Evolutionary conservation across 1,140 invertebrate species (phyloP), one percentile per base, ranked within the genome.

Genomic region (Aporrectodea caliginosa): DNA sequence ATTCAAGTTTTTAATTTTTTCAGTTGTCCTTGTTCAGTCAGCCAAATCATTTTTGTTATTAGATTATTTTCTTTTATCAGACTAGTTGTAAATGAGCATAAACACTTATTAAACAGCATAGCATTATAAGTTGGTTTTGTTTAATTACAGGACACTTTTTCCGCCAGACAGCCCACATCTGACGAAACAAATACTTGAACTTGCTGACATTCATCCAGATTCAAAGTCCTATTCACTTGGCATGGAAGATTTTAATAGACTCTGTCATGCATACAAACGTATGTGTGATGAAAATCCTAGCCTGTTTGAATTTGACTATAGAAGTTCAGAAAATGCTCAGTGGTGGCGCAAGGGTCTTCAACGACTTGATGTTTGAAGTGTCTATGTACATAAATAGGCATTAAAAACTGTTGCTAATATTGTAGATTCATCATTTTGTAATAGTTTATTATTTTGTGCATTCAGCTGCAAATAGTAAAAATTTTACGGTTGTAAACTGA

Each of bases 241-340:
- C 27, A 73, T 80, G 58, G 75, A 72, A 16, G 79, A 80, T 43
- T 71, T 80, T 71, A 69, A 35, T 43, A 30, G 79, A n/a, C 43
- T 80, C 30, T 79, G 79, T 69, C 35, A 70, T 29, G 73, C 27
- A 16, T 79, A 79, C 73, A 79, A 75, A 31, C 16, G 69, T 14
- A 79, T 79, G 6, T 79, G 79, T 70, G 74, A 76, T 30, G 68
- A 75, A 16, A 35, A 79, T 32, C 73, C 73, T 27, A 29, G 72
- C 35, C 73, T 79, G 2, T 35, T 79, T 31, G 72, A 27, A 35
- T 79, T 77, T 34, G 35, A 79, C 72, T 79, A 75, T 35, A 77
- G 79, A 75, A 70, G 30, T 75, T 31, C 34, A 32, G 79, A 79
- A 69, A 79, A 79, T 35, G 79, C 79, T 16, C 31, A 27, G 6